Evolutionary conservation across 2,888 invertebrate species (phyloP).

Genomic region (Alsophila aescularia): DNA sequence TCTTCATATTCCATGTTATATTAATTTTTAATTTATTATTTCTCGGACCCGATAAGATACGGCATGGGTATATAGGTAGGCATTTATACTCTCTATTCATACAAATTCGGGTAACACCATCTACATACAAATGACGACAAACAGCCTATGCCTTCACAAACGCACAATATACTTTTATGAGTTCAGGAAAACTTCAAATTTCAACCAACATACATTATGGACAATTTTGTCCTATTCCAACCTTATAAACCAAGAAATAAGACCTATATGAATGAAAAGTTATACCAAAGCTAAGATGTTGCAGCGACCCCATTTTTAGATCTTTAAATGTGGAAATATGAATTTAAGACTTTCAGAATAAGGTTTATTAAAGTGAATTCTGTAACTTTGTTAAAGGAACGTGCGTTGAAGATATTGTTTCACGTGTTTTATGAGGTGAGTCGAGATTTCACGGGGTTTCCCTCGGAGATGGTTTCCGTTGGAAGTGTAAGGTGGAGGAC

Average conservation of each 20-base stretch:
- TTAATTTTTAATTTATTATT: no score
- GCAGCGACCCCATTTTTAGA: background rate
- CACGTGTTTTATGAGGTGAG: slow-evolving; percentile 82
- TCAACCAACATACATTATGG: slow-evolving; percentile 43
- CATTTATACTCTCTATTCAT: background rate
- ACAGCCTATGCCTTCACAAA: slow-evolving; percentile 77
- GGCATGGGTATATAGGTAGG: no score
- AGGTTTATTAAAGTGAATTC: slow-evolving; percentile 12
- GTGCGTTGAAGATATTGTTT: slow-evolving; percentile 74
- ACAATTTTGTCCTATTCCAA: slow-evolving; percentile 28
- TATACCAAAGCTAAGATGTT: background rate
- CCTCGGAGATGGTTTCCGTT: slow-evolving; percentile 63
- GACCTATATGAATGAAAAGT: background rate
- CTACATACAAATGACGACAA: slow-evolving; percentile 83
- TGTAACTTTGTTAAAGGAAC: slow-evolving; percentile 23
- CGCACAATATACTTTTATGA: slow-evolving; percentile 83
- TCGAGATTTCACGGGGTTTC: slow-evolving; percentile 75
- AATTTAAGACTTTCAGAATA: slow-evolving; percentile 37
- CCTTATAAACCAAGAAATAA: slow-evolving; percentile 30
- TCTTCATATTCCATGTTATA: no score
- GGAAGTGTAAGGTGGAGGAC: slow-evolving; percentile 27
- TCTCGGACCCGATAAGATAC: no score
- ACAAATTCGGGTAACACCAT: slow-evolving; percentile 45
- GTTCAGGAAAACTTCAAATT: slow-evolving; percentile 72
- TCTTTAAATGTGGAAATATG: slow-evolving; percentile 27